Base-by-base conservation (phyloP, 2,888 invertebrate genomes). In the Minunthozetes semirufus region DNA sequence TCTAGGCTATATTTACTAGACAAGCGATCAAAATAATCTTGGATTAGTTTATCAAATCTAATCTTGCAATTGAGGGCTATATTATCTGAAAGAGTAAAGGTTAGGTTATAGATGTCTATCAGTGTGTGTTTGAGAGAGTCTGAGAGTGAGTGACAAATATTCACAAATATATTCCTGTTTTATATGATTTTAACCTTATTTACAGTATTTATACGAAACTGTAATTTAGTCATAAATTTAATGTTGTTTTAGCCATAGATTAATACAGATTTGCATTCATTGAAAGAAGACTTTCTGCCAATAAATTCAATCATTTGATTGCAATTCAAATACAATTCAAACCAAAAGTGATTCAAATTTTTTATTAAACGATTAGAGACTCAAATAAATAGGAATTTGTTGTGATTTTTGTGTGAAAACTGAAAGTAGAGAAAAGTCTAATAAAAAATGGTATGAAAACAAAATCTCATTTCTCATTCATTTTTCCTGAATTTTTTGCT, bases 111-210 rank as follows among this genome's bases (percentile, higher is more conserved):
- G 42, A 11, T 13, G 42, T 42, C 42, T 42, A 42, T 42, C 11
- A 1, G 11, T 42, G 5, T 42, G 11, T 13, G 42, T n/a, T n/a
- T 42, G 42, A 42, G 42, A 42, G 42, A 42, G 42, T 53, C 53
- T 53, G 53, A 53, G 53, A 22, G 53, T 56, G 56, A 56, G 56
- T 56, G 56, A 56, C 19, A 59, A 59, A 33, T 33, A 59, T 59
- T 56, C 25, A 56, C 19, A 59, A 59, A 33, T 33, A 59, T 59
- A 59, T 59, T 59, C 13, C 56, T 29, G 59, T 59, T 59, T 59
- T 59, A 19, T 66, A 15, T 66, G 66, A 66, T 66, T 66, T 38
- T 66, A 66, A 56, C 63, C 77, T 79, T 61, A 74, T 82, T 42
- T 42, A 42, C 11, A 42, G 78, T 61, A 74, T 82, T 42, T 42